Evolutionary conservation across 2,113 vertebrate species (phyloP).

Genomic region (Empidonax alnorum): DNA sequence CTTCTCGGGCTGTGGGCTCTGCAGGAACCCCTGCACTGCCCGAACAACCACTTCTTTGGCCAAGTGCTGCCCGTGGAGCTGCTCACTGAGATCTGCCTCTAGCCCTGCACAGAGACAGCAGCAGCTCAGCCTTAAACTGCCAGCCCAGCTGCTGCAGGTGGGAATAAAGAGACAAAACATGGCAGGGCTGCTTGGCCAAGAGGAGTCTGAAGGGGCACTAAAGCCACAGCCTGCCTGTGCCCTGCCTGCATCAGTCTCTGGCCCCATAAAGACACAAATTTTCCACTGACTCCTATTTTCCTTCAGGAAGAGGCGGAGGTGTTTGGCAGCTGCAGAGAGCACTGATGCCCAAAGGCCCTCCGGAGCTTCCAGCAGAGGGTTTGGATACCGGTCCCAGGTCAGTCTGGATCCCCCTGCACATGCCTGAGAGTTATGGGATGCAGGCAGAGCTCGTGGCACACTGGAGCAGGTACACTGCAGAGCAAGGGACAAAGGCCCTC

Average conservation of each 20-base stretch:
- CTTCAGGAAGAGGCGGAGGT: background rate
- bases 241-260: background rate
- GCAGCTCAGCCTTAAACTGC: background rate
- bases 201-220: background rate
- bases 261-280: background rate
- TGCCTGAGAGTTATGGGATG: background rate
- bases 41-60: constrained; percentile 81
- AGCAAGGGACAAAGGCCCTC: background rate
- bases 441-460: background rate
- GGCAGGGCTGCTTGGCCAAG: background rate
- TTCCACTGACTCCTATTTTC: background rate
- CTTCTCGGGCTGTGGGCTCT: constrained; percentile 77
- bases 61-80: constrained; percentile 93
- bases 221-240: background rate
- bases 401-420: fast-evolving
- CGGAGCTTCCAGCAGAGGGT: background rate
- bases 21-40: constrained; percentile 81
- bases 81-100: constrained; percentile 77
- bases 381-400: background rate
- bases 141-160: background rate
- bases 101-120: constrained; percentile 76
- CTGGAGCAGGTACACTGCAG: fast-evolving
- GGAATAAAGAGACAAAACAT: fast-evolving
- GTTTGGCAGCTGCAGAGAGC: background rate
- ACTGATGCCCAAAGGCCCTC: background rate